Evolutionary conservation across 2,797 vertebrate species (phyloP), one percentile per base, ranked within the genome.

Genomic region (Furcifer pardalis): DNA sequence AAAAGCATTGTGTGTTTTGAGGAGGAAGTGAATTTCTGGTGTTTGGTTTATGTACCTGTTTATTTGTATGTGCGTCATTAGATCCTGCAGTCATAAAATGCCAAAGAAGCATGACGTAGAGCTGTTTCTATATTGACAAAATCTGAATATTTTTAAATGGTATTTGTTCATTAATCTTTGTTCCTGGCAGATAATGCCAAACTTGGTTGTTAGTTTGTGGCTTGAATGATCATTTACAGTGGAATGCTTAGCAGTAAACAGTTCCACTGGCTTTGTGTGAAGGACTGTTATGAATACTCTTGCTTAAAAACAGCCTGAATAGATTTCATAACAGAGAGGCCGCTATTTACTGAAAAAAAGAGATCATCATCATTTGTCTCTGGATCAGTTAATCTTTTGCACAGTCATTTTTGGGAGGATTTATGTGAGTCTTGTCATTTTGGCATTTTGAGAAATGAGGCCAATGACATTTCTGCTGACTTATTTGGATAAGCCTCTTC

Each of bases 131-230:
- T 32, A 42, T 32, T 35, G 83, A 32, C 49, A 79, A 86, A 79
- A 89, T 94, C 17, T 27, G 74, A 21, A 79, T 87, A 85, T 91
- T 85, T 91, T 93, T 90, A 85, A 91, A 89, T 87, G 77, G 89
- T 88, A 42, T 75, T 69, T 76, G 79, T 80, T 91, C 84, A 87
- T 91, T 88, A 88, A 76, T 82, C 87, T n/a, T 79, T 89, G 90
- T 60, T 56, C 74, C 19, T 82, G 59, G 62, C 21, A 56, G 72
- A 74, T 77, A 78, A 63, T 65, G 0, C 13, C 78, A 0, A 5
- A 77, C 72, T 86, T 83, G 49, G 87, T 74, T 27, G 73, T 52
- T 65, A 46, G 78, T 81, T 32, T 44, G 81, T 60, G 76, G 77
- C 74, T 83, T 82, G 12, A 2, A 83, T 75, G 75, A 56, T 82